A percentile compares a stretch with the other conserved stretches of the same genome.
phyloP scores from a whole-genome alignment of 2,888 invertebrate genomes.

The Syritta pipiens region DNA sequence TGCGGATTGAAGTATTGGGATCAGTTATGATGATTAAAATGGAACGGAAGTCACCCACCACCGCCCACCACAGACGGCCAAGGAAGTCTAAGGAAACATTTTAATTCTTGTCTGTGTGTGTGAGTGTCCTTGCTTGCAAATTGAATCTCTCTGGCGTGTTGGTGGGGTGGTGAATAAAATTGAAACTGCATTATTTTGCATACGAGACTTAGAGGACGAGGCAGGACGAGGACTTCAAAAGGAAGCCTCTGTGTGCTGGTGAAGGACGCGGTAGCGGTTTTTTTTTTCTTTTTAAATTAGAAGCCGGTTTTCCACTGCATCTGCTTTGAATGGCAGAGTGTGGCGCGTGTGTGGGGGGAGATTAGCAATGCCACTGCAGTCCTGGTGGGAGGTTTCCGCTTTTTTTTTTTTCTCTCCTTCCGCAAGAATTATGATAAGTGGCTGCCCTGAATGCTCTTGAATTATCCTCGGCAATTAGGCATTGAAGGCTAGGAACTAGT shows the following conservation, averaged over 20 bases:
- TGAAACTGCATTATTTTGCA: conserved; percentile 45
- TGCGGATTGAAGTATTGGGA: not conserved
- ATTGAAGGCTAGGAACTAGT: conserved; percentile 43
- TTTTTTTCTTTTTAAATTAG: conserved; percentile 31
- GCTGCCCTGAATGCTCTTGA: conserved; percentile 51
- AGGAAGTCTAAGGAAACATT: not conserved
- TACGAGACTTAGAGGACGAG: not conserved
- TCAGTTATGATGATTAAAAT: conserved; percentile 26
- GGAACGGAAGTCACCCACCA: not conserved
- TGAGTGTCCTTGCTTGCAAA: too few species aligned
- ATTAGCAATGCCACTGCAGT: too few species aligned
- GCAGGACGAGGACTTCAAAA: too few species aligned
- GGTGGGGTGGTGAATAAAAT: conserved; percentile 15
- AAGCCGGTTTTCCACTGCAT: conserved; percentile 59
- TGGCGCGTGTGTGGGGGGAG: not conserved
- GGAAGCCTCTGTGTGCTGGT: too few species aligned
- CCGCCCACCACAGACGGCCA: not conserved
- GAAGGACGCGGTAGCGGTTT: too few species aligned
- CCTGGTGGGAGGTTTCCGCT: too few species aligned
- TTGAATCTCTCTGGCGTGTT: too few species aligned
- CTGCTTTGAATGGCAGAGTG: conserved; percentile 53
- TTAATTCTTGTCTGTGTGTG: too few species aligned
- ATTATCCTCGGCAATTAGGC: conserved; percentile 66
- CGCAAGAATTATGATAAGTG: conserved; percentile 63
- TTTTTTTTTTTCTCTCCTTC: conserved; percentile 41